Percentiles rank a stretch among this genome's conserved stretches.
phyloP scores from a whole-genome alignment of 2,113 vertebrate genomes.

The Charadrius vociferus region DNA sequence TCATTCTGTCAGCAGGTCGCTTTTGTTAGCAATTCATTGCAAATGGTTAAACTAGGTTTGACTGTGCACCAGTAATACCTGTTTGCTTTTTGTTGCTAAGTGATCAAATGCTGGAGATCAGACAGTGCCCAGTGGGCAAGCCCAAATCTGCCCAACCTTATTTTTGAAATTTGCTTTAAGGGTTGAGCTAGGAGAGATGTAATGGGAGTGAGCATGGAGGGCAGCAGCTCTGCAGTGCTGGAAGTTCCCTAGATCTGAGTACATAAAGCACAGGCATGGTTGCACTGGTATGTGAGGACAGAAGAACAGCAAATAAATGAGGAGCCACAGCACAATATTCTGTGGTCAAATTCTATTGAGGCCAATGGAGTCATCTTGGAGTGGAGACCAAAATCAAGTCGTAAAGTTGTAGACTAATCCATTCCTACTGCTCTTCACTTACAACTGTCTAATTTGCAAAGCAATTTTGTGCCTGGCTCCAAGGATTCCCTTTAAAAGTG shows the following conservation, averaged over 20 bases:
- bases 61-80: background rate
- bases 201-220: rapidly evolving
- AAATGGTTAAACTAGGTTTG: background rate
- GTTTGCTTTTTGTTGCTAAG: background rate
- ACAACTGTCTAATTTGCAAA: background rate
- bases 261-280: too few species aligned
- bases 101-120: background rate
- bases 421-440: background rate
- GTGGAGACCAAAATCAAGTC: background rate
- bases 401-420: background rate
- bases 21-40: background rate
- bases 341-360: background rate
- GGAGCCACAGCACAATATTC: background rate
- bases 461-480: background rate
- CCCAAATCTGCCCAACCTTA: background rate
- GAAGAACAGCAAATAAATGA: background rate
- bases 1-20: background rate
- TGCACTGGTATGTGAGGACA: background rate
- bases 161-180: background rate
- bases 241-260: background rate
- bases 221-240: background rate
- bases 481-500: background rate
- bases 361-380: background rate
- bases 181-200: background rate
- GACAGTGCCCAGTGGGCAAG: background rate